These are phyloP conservation scores for Ectemnius continuus DNA, from an alignment of 2,888 invertebrate species.

Conservation along the genomic window DNA sequence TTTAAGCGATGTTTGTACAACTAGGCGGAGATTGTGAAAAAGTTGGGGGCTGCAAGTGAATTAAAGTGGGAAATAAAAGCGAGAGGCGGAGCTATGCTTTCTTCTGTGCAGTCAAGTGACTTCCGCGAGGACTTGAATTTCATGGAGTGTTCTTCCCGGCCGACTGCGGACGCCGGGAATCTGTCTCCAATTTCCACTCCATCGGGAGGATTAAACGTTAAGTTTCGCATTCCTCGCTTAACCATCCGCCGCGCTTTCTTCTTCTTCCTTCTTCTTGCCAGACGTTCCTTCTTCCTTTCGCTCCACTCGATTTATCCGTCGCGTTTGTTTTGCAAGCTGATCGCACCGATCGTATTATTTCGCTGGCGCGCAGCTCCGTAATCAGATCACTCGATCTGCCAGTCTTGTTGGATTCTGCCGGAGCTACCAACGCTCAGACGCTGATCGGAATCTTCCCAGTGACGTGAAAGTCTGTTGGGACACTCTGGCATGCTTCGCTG, in stretches of 20 bases:
- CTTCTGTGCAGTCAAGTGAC: no score
- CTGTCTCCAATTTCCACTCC: slow-evolving; percentile 7
- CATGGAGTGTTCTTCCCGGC: neutral
- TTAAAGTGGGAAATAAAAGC: no score
- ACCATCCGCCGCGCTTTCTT: no score
- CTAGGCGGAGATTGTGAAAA: no score
- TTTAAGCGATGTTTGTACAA: no score
- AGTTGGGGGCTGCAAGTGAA: no score
- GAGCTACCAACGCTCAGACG: neutral
- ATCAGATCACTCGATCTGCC: neutral
- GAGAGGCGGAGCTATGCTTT: no score
- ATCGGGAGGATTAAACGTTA: slow-evolving; percentile 29
- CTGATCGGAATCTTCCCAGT: slow-evolving; percentile 6
- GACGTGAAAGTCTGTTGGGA: neutral
- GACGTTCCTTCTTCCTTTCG: neutral
- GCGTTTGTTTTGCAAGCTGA: slow-evolving; percentile 4
- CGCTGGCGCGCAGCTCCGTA: neutral
- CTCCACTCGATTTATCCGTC: neutral
- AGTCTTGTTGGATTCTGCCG: neutral
- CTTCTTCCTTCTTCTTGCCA: neutral
- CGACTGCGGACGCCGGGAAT: neutral
- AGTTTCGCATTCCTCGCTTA: slow-evolving; percentile 4
- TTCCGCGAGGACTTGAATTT: neutral
- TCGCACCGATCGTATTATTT: neutral
- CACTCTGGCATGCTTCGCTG: neutral